Evolutionary conservation across 2,113 vertebrate species (phyloP).

Genomic region (Pseudonaja textilis): DNA sequence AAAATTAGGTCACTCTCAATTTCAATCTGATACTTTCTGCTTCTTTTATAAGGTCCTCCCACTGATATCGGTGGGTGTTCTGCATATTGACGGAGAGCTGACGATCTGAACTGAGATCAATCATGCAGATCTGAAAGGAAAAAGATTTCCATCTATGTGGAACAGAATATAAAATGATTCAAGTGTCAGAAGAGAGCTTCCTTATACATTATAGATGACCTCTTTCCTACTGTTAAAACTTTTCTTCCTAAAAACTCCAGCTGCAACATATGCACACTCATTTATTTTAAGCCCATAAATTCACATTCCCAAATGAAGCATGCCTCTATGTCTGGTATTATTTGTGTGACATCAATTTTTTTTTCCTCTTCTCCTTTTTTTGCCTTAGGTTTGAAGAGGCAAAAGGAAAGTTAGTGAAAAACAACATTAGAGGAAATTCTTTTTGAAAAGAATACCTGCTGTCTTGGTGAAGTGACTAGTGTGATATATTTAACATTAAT

Average conservation of each 20-base stretch:
- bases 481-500: not conserved
- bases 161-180: constrained; percentile 1
- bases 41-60: constrained; percentile 5
- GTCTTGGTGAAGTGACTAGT: constrained; percentile 1
- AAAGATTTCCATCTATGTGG: constrained; percentile 30
- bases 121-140: constrained; percentile 36
- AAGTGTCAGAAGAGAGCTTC: constrained; percentile 23
- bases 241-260: constrained; percentile 38
- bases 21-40: constrained; percentile 24
- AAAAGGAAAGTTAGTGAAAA: not conserved
- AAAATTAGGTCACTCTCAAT: constrained; percentile 29
- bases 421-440: constrained; percentile 15
- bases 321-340: not conserved
- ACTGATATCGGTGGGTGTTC: constrained; percentile 39
- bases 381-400: not conserved
- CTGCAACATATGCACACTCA: not conserved
- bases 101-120: constrained; percentile 36
- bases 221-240: constrained; percentile 35
- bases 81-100: not conserved
- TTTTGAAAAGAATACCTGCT: constrained; percentile 1
- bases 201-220: constrained; percentile 47
- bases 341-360: not conserved
- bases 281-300: constrained; percentile 35
- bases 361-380: not conserved
- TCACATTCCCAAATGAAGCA: constrained; percentile 31